These are phyloP conservation scores for Isurus oxyrinchus DNA, from an alignment of 2,113 vertebrate genomes.

Conservation along the genomic window DNA sequence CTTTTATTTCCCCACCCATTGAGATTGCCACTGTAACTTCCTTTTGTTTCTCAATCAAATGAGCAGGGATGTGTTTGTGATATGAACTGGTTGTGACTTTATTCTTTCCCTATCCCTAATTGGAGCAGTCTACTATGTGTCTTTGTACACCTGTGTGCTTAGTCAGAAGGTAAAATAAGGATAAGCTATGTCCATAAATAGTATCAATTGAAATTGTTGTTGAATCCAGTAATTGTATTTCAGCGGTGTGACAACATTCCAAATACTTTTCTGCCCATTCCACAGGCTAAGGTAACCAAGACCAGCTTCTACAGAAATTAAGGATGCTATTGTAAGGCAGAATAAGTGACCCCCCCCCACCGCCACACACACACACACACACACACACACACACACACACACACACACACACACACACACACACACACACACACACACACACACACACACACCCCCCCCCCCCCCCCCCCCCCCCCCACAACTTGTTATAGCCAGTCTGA, in stretches of 20 bases:
- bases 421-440: too few species aligned
- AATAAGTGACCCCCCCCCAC: not conserved
- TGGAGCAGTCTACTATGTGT: not conserved
- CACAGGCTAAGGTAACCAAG: not conserved
- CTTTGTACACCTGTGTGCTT: not conserved
- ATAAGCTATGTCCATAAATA: not conserved
- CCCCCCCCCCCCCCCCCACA: too few species aligned
- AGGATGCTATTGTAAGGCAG: not conserved
- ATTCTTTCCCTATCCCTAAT: not conserved
- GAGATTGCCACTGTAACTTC: not conserved
- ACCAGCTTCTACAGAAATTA: not conserved
- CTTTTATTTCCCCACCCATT: not conserved
- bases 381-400: too few species aligned
- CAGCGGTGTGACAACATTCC: not conserved
- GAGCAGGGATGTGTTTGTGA: not conserved
- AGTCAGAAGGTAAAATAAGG: not conserved
- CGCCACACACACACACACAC: too few species aligned
- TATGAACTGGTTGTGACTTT: not conserved
- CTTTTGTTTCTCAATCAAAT: conserved; percentile 5
- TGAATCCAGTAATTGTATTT: not conserved
- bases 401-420: too few species aligned
- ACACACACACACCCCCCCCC: too few species aligned
- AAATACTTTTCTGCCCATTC: not conserved
- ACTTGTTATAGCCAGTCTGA: not conserved
- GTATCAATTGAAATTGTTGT: not conserved